A percentile compares a stretch with the other conserved stretches of the same genome.
phyloP scores from a whole-genome alignment of 92 coral and sea anemone genomes.

The Montipora capitata region DNA sequence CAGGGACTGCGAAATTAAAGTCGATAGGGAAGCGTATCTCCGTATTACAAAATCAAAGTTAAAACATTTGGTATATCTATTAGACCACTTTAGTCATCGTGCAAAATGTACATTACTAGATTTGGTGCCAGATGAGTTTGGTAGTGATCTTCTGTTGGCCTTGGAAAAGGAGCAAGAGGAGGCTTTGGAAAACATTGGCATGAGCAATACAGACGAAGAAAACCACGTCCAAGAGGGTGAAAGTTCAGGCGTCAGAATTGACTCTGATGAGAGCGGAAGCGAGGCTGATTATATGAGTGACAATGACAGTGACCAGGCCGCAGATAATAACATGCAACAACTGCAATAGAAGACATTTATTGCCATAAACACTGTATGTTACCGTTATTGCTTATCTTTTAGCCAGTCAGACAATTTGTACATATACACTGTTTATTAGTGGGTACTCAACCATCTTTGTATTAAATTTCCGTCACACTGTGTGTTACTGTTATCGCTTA shows the following conservation, averaged over 20 bases:
- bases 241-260: constrained; percentile 16
- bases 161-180: too few species aligned
- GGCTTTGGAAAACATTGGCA: constrained; percentile 8
- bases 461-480: constrained; percentile 4
- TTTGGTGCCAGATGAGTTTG: constrained; percentile 50
- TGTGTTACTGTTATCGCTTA: constrained; percentile 2
- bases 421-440: constrained; percentile 14
- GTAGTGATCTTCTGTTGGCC: constrained; percentile 27
- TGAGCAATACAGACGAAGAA: constrained; percentile 18
- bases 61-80: constrained; percentile 68
- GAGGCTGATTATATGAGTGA: constrained; percentile 15
- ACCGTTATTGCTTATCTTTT: constrained; percentile 10
- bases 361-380: not conserved
- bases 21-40: constrained; percentile 65
- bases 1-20: constrained; percentile 55
- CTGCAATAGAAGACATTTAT: constrained; percentile 16
- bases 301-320: constrained; percentile 27
- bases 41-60: not conserved
- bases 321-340: constrained; percentile 15
- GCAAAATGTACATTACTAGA: constrained; percentile 65
- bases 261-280: constrained; percentile 19
- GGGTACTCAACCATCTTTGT: constrained; percentile 16
- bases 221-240: constrained; percentile 1
- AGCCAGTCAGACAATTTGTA: constrained; percentile 12
- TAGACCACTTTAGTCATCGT: constrained; percentile 47